phyloP scores from a whole-genome alignment of 2,797 vertebrate genomes.

The Etheostoma perlongum region DNA sequence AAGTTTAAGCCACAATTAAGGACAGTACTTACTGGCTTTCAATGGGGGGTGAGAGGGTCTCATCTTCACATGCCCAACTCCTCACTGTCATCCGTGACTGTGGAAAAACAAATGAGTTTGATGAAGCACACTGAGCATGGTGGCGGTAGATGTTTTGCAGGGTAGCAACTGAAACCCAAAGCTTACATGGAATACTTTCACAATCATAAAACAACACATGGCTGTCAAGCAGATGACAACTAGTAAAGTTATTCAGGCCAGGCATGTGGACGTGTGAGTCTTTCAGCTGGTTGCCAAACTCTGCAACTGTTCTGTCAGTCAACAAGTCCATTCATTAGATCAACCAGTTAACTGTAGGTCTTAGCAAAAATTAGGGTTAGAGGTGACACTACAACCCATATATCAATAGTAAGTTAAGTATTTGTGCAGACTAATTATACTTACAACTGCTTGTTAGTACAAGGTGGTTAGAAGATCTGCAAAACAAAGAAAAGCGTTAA shows the following conservation, averaged over 20 bases:
- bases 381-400: background rate
- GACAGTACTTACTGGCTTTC: conserved; percentile 74
- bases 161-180: conserved; percentile 10
- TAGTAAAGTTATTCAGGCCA: conserved; percentile 24
- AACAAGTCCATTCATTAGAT: conserved; percentile 17
- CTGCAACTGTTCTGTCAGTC: conserved; percentile 31
- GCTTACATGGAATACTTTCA: conserved; percentile 40
- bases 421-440: conserved; percentile 50
- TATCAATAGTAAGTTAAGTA: background rate
- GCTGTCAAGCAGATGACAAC: conserved; percentile 42
- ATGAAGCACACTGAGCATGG: conserved; percentile 33
- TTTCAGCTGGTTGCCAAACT: conserved; percentile 3
- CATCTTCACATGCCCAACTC: conserved; percentile 87
- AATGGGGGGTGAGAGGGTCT: conserved; percentile 71
- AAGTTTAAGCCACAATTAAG: conserved; percentile 12
- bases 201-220: conserved; percentile 58
- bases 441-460: conserved; percentile 85
- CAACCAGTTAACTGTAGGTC: background rate
- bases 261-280: background rate
- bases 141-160: conserved; percentile 50
- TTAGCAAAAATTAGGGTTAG: background rate
- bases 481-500: conserved; percentile 30
- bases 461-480: conserved; percentile 82
- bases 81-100: conserved; percentile 88
- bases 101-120: conserved; percentile 36